These are phyloP conservation scores for Bucorvus abyssinicus DNA, from an alignment of 2,797 vertebrate species.

Conservation along the genomic window DNA sequence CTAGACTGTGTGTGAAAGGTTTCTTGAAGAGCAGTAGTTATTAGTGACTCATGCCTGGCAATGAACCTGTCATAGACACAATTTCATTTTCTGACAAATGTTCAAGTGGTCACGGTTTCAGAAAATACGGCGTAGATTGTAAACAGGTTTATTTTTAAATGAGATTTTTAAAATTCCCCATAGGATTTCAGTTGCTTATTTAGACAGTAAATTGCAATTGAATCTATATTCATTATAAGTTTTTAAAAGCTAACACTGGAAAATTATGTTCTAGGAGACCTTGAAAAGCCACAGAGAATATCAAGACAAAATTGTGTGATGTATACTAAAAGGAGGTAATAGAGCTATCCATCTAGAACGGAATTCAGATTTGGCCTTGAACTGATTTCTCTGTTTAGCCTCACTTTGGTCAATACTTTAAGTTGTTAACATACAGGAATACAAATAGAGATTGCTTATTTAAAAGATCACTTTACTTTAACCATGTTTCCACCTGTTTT, in stretches of 20 bases:
- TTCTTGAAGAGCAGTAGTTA: not conserved
- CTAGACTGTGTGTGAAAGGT: not conserved
- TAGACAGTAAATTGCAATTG: not conserved
- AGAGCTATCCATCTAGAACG: not conserved
- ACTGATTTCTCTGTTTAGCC: not conserved
- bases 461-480: conserved; percentile 31
- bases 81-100: not conserved
- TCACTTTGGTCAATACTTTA: not conserved
- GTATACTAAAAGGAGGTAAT: not conserved
- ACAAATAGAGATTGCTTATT: not conserved
- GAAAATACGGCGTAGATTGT: not conserved
- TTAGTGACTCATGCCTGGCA: conserved; percentile 19
- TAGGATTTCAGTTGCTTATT: not conserved
- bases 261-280: not conserved
- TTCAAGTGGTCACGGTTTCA: not conserved
- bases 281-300: not conserved
- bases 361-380: not conserved
- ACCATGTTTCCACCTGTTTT: not conserved
- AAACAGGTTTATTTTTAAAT: conserved; percentile 14
- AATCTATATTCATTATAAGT: not conserved
- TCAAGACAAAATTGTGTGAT: not conserved
- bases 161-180: not conserved
- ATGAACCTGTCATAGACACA: not conserved
- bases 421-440: not conserved
- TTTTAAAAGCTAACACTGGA: not conserved